Evolutionary conservation across 2,888 invertebrate genomes (phyloP), one percentile per base, ranked within the genome.

Genomic region (Brachypalpus laphriformis): DNA sequence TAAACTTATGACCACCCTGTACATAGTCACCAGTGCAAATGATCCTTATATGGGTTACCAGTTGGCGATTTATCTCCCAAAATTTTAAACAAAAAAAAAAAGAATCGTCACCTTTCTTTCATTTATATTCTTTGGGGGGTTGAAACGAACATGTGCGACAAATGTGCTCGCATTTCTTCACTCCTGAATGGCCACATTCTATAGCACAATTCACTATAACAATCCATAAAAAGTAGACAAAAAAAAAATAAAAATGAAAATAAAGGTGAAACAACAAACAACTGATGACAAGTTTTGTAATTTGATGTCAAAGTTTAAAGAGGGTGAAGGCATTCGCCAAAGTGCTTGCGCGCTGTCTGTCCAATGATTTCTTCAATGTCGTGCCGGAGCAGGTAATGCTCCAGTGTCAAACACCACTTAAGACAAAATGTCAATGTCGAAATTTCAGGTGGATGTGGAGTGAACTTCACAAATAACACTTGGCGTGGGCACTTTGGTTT

Each of bases 381-480:
- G 14, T 61, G 37, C 40, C 51, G 25, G 40, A 54, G 61, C 42
- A 22, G 45, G 66, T 34, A n/a, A 47, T 42, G 49, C 80, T 59
- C 47, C 51, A 74, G 59, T 80, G 59, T 45, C 56, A 59, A 61
- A 59, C 51, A 77, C 40, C 65, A 82, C 71, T 71, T 65, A 71
- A 82, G 65, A 71, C 63, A 71, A 71, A 82, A 71, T 56, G 82
- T 77, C 82, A 82, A 71, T 66, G 65, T 77, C 77, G 82, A 51
- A 71, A 59, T 77, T 71, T 65, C 54, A 68, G 42, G 63, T 54
- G 59, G 20, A 25, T 75, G 54, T 37, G 68, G 49, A 56, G 75
- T 54, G 47, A 57, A 51, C 65, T 70, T 57, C 47, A 40, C 31
- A 70, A 63, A 63, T 14, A 65, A 34, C 56, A 63, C 63, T 49